Evolutionary conservation across 2,888 invertebrate genomes (phyloP).

Genomic region (Thereva unica): DNA sequence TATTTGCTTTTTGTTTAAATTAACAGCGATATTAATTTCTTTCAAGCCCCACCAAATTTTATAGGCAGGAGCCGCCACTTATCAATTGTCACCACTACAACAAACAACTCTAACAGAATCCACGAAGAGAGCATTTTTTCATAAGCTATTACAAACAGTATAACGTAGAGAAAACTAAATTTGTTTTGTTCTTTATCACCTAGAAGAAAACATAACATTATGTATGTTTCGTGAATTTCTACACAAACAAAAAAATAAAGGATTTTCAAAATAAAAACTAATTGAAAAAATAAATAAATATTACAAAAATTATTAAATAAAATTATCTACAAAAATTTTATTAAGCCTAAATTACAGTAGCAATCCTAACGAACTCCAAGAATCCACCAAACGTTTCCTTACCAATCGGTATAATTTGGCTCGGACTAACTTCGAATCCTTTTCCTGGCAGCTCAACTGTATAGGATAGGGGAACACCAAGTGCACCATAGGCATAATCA

Average conservation of each 20-base stretch:
- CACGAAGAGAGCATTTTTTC: no score
- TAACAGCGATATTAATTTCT: no score
- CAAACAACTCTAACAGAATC: no score
- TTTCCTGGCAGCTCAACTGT: conserved; percentile 70
- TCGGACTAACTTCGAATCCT: conserved; percentile 53
- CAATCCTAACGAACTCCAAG: conserved; percentile 56
- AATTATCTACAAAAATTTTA: conserved; percentile 10
- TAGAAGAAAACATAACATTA: no score
- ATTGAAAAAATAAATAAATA: background rate
- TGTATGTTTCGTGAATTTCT: background rate
- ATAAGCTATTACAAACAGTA: no score
- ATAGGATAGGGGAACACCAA: conserved; percentile 64
- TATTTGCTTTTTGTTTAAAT: no score
- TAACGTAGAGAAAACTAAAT: no score
- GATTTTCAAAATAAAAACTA: background rate
- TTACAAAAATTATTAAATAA: background rate
- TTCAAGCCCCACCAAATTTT: no score
- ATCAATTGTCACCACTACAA: no score
- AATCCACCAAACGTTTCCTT: conserved; percentile 57
- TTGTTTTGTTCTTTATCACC: no score
- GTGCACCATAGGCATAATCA: conserved; percentile 67
- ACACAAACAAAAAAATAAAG: background rate
- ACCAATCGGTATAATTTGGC: conserved; percentile 55
- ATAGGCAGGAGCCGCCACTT: no score
- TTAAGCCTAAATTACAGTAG: conserved; percentile 50